phyloP scores from a whole-genome alignment of 1,140 invertebrate genomes.

The Brachionus sp. region DNA sequence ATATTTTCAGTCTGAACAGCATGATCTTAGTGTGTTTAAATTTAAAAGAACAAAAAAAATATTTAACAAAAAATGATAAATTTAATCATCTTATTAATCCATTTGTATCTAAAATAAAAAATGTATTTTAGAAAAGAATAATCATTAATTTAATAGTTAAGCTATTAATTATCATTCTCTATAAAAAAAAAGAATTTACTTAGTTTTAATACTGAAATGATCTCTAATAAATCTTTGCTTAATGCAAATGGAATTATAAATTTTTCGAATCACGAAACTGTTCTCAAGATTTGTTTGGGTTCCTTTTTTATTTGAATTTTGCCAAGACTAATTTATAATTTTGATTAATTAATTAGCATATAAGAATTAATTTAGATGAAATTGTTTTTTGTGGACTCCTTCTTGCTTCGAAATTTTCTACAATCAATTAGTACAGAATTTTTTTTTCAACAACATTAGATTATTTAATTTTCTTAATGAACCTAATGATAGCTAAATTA shows the following conservation, averaged over 20 bases:
- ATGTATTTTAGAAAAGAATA: background rate
- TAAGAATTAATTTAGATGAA: background rate
- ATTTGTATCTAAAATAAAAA: background rate
- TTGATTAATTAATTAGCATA: conserved; percentile 11
- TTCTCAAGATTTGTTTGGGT: background rate
- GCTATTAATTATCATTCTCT: background rate
- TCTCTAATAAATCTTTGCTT: background rate
- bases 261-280: conserved; percentile 26
- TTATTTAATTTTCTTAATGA: background rate
- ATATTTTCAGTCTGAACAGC: background rate
- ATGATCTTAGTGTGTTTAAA: background rate
- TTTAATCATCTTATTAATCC: background rate
- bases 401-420: background rate
- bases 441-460: background rate
- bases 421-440: background rate
- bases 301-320: background rate
- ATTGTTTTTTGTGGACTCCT: conserved; percentile 2
- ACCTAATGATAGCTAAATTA: conserved; percentile 3
- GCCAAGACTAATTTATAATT: background rate
- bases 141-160: background rate
- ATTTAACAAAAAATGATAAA: background rate
- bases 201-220: background rate
- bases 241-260: conserved; percentile 43
- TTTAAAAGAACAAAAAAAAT: background rate
- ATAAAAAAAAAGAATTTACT: no score